Base-by-base conservation (phyloP, 2,113 vertebrate genomes). In the Etheostoma spectabile region DNA sequence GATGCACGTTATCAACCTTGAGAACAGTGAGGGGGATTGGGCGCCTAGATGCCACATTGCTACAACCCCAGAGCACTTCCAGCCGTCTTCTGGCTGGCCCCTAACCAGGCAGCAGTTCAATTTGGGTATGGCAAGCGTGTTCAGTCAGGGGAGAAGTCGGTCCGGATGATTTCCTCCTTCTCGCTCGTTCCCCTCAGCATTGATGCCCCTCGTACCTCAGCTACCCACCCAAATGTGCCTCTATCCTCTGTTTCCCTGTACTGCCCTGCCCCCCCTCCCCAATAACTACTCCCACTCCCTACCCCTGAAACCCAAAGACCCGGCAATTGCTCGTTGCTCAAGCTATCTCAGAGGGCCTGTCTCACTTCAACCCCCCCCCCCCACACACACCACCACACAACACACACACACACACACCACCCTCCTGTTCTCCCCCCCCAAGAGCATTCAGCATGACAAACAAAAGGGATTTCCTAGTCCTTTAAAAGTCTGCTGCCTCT, bases 391-490 rank as follows among this genome's bases (percentile, higher is more conserved):
- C n/a, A n/a, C n/a, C n/a, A n/a, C n/a, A n/a, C n/a, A n/a, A n/a
- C n/a, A n/a, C n/a, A n/a, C n/a, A n/a, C n/a, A n/a, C n/a, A n/a
- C n/a, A n/a, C n/a, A n/a, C n/a, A 7, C 16, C 51, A 21, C 64
- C 38, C 42, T 22, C 52, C 65, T 21, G 8, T 59, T 16, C 66
- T 8, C 66, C 80, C 76, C 35, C n/a, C 86, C 82, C 74, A 60
- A 85, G 82, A 87, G 92, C 91, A 91, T 94, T 93, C 91, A 94
- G 93, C 93, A 92, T 95, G 94, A 95, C 93, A 94, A 95, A 93
- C 93, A 93, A 88, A 93, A 93, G 92, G 93, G 93, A 95, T 94
- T 94, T 94, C 92, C 84, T 87, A 89, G 93, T 92, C 93, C 93
- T 94, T 94, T 94, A 94, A n/a, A 94, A 94, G 91, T 91, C 90